A percentile compares a stretch with the other conserved stretches of the same genome.
These are phyloP conservation scores for Chaetodon trifascialis DNA, from an alignment of 2,113 vertebrate genomes.

Conservation along the genomic window DNA sequence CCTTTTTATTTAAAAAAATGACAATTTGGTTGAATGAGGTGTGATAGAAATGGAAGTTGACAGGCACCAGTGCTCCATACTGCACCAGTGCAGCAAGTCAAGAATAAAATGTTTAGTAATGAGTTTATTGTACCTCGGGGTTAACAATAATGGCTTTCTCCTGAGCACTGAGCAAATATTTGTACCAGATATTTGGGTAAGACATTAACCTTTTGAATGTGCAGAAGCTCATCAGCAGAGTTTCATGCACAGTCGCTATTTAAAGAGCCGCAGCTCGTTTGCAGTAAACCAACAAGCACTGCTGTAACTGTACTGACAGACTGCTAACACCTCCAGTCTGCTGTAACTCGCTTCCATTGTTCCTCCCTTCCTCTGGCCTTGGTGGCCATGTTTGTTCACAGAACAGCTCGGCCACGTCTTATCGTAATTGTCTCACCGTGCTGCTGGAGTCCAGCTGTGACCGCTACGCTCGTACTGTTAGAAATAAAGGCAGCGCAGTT, in stretches of 20 bases:
- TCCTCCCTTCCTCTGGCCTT: slow-evolving; percentile 50
- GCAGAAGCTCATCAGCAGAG: neutral
- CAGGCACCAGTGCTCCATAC: neutral
- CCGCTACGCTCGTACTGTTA: slow-evolving; percentile 52
- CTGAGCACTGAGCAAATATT: neutral
- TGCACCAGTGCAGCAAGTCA: neutral
- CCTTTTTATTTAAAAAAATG: neutral
- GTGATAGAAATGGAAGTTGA: neutral
- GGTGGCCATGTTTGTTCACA: slow-evolving; percentile 48
- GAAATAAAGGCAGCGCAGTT: slow-evolving; percentile 50
- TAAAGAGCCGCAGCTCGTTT: slow-evolving; percentile 14
- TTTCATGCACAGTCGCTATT: neutral
- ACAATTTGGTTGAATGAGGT: neutral
- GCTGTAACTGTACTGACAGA: slow-evolving; percentile 13
- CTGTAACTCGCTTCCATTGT: slow-evolving; percentile 42
- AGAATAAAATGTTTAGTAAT: neutral
- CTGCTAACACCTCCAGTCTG: slow-evolving; percentile 31
- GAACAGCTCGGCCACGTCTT: slow-evolving; percentile 48
- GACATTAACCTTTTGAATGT: neutral
- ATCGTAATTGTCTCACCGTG: slow-evolving; percentile 52
- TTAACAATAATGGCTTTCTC: neutral
- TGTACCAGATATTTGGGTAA: neutral
- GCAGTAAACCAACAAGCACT: neutral
- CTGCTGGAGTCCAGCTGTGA: slow-evolving; percentile 50
- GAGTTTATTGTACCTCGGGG: neutral